Percentiles rank a stretch among this genome's conserved stretches.
phyloP scores from a whole-genome alignment of 2,888 invertebrate species.

The Drosophila limbata region DNA sequence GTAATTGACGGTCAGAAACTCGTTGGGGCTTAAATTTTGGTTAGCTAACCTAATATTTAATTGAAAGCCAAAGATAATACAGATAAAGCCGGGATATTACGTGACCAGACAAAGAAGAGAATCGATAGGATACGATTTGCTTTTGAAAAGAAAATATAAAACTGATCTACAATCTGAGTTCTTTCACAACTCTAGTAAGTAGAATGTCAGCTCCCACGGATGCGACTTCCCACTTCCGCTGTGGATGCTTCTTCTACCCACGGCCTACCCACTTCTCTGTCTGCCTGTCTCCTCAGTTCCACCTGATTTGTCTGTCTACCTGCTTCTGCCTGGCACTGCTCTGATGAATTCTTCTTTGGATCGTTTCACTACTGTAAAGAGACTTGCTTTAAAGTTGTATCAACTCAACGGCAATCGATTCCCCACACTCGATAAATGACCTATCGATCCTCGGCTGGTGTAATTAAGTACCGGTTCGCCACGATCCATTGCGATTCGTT shows the following conservation, averaged over 20 bases:
- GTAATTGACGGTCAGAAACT: conserved; percentile 12
- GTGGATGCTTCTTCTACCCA: conserved; percentile 49
- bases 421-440: conserved; percentile 25
- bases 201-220: conserved; percentile 49
- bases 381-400: conserved; percentile 1
- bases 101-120: conserved; percentile 20
- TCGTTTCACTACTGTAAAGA: background rate
- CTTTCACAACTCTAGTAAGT: conserved; percentile 7
- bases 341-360: background rate
- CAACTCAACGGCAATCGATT: conserved; percentile 11
- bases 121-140: background rate
- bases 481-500: conserved; percentile 41
- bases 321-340: background rate
- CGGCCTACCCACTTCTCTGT: conserved; percentile 20
- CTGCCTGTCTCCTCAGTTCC: conserved; percentile 7
- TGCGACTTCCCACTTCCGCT: conserved; percentile 67
- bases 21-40: conserved; percentile 9
- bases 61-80: conserved; percentile 13
- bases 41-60: conserved; percentile 13
- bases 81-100: conserved; percentile 14
- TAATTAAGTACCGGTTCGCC: conserved; percentile 40
- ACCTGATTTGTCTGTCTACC: conserved; percentile 9
- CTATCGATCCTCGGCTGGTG: conserved; percentile 35
- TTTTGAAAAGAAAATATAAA: background rate
- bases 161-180: background rate